Evolutionary conservation across 2,113 vertebrate species (phyloP), one percentile per base, ranked within the genome.

Genomic region (Mus pahari): DNA sequence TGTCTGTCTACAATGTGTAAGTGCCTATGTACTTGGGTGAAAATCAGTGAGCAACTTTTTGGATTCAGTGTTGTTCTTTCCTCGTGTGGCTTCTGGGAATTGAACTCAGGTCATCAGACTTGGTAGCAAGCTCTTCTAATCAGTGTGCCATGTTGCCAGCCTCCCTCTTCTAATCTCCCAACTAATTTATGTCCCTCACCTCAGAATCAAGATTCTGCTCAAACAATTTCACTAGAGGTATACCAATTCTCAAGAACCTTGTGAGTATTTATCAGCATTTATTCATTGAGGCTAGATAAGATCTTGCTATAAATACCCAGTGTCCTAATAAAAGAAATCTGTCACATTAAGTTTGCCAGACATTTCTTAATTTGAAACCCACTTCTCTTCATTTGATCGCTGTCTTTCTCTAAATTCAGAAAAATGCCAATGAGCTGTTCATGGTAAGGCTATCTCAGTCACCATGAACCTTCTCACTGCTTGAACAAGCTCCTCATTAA

Each of bases 351-450:
- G 94, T 62, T 31, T 53, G 91, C 60, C 55, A 86, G n/a, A 86
- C 13, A n/a, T 71, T 81, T 42, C 64, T 94, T 70, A 73, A 74
- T 82, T 96, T 78, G 45, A 86, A 96, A 91, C 82, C n/a, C 26
- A 50, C 64, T 17, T 77, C 17, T 87, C 36, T 94, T 50, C 42
- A 31, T 82, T 92, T 86, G 66, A 9, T 7, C 22, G 28, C 36
- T 64, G 1, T 22, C 58, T 82, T 93, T 94, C 22, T 90, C 86
- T 96, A 84, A 93, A 53, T 58, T 93, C 60, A 48, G 78, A 88
- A 22, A 36, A 42, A 92, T 77, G 1, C 3, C 6, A 55, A 39
- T 89, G 71, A 28, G 90, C 66, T 91, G 58, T 60, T 91, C 36
- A 86, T 22, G 50, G 42, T 86, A 89, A 94, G 36, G 58, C 50